Conservation (phyloP, 53 echinoderm and acorn worm species). For the Paelopatides confundens region DNA sequence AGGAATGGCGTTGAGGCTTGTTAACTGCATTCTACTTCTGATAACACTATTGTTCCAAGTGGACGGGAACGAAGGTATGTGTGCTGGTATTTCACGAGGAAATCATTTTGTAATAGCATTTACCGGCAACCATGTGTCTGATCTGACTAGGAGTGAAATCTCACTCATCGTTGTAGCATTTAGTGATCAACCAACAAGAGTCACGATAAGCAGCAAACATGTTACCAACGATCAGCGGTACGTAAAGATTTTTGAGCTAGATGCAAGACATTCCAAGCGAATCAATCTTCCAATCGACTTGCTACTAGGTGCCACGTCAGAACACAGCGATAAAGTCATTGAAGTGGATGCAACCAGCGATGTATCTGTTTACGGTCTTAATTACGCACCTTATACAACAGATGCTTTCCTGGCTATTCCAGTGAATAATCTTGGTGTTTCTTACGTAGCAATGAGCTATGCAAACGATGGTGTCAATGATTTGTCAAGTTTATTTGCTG, state of each 20-base stretch:
- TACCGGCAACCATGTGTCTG: background rate
- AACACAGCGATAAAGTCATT: constrained; percentile 49
- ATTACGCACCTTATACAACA: constrained; percentile 54
- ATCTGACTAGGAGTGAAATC: background rate
- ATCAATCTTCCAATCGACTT: background rate
- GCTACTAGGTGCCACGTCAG: background rate
- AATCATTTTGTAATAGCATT: background rate
- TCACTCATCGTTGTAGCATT: constrained; percentile 30
- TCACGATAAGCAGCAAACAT: constrained; percentile 9
- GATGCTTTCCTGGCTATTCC: constrained; percentile 74
- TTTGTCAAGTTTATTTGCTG: background rate
- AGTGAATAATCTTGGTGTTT: constrained; percentile 53
- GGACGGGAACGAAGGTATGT: background rate
- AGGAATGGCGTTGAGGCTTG: background rate
- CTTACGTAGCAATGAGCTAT: constrained; percentile 60
- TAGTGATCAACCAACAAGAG: background rate
- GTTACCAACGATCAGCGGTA: background rate
- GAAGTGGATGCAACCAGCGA: constrained; percentile 55
- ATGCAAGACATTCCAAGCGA: background rate
- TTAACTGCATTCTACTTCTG: background rate
- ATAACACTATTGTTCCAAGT: background rate
- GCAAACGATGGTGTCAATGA: background rate
- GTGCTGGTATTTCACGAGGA: background rate
- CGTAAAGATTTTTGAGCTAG: background rate
- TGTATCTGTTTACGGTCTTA: constrained; percentile 68